phyloP scores from a whole-genome alignment of 2,888 invertebrate species.

The Spialia ferax region DNA sequence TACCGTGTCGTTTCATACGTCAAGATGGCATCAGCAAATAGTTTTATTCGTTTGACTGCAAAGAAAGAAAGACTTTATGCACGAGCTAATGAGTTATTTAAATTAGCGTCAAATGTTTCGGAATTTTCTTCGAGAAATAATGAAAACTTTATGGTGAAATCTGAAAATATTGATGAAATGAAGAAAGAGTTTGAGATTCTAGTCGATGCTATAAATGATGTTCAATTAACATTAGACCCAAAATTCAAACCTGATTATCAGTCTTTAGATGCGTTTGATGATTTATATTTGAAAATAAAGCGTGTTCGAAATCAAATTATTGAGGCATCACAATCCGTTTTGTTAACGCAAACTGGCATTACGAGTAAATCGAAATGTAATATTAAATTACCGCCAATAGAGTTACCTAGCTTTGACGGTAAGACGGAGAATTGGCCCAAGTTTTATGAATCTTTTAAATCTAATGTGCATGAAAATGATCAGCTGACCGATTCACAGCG shows the following conservation, averaged over 20 bases:
- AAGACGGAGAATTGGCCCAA: slow-evolving; percentile 2
- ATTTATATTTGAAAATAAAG: neutral
- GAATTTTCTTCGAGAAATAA: neutral
- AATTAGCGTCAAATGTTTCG: neutral
- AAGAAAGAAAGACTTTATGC: neutral
- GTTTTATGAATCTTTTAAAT: slow-evolving; percentile 3
- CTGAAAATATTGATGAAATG: neutral
- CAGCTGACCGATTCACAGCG: slow-evolving; percentile 7
- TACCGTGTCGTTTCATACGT: no score
- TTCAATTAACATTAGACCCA: neutral
- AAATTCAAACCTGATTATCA: neutral
- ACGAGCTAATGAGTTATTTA: neutral
- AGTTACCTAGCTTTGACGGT: neutral
- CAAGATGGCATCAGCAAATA: neutral
- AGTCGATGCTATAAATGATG: neutral
- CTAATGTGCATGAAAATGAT: neutral
- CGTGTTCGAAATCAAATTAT: neutral
- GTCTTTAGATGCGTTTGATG: neutral
- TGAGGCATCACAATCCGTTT: neutral
- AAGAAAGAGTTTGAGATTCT: neutral
- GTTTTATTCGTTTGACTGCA: neutral
- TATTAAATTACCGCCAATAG: neutral
- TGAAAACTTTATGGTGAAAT: slow-evolving; percentile 1
- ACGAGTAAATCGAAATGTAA: neutral
- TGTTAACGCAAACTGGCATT: neutral